Evolutionary conservation across 2,113 vertebrate species (phyloP), one percentile per base, ranked within the genome.

Genomic region (Oxygymnocypris stewartii): DNA sequence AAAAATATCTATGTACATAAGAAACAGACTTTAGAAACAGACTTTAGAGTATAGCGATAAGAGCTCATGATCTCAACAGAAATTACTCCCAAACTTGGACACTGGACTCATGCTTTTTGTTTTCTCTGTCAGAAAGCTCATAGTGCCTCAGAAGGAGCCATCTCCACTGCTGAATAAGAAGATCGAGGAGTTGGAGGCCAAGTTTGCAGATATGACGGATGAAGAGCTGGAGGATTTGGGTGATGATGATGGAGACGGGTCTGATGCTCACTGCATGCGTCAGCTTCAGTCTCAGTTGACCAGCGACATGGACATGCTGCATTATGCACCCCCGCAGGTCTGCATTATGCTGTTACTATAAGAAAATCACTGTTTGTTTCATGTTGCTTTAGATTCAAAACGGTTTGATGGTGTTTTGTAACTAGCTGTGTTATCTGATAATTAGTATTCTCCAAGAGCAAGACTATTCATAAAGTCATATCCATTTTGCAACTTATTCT

Each of bases 191-290:
- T 92, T 99, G 87, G 98, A 99, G 94, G 98, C 98, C 25, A 99
- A 99, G 92, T 99, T 99, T 96, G 97, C 98, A 0, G 97, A 99
- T 87, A 94, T 99, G 95, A 98, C 96, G 0, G 98, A 99, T 84
- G 97, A 99, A 88, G 98, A 99, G 80, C 94, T 98, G 69, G 98
- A 99, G 88, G 98, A 99, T 69, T 95, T 98, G 90, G 97, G 96
- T 85, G 98, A 99, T 85, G 98, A 99, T 82, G 98, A 99, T 82
- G 96, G 96, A 71, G 98, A 99, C 25, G 94, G 94, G 63, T 92
- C 93, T 74, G 97, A 97, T 86, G 94, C 96, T 84, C 96, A 96
- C 47, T 95, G 96, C 81, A 95, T 97, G 87, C 96, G 96, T 85
- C 97, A 96, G 88, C 95, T 97, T 86, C 98, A 98, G 88, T 95